Conservation (phyloP, 2,797 vertebrate genomes). For the Onychomys leucogaster region DNA sequence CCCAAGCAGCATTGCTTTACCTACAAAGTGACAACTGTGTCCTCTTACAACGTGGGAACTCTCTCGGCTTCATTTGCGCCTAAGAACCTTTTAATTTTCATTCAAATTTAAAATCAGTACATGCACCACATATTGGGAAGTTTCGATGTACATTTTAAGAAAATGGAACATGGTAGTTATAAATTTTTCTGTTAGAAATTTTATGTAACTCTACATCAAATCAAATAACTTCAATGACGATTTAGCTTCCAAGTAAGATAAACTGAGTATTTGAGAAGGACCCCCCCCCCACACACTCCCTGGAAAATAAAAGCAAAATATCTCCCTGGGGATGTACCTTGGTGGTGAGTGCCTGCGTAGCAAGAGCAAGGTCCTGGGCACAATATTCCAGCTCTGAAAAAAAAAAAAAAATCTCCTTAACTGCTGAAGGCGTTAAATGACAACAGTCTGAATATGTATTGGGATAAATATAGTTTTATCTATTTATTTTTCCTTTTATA, state of each 20-base stretch:
- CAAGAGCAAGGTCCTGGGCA: neutral
- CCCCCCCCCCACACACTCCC: too few species aligned
- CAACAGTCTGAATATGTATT: neutral
- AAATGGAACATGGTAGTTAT: neutral
- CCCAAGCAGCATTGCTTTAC: neutral
- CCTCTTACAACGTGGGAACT: neutral
- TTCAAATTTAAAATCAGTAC: neutral
- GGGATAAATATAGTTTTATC: neutral
- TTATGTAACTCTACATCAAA: neutral
- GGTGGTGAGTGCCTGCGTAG: neutral
- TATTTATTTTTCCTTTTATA: neutral
- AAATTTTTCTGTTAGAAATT: neutral
- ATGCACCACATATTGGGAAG: neutral
- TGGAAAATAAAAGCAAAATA: constrained; percentile 6
- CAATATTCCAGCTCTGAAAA: neutral
- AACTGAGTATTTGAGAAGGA: neutral
- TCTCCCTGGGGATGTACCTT: neutral
- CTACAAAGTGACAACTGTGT: neutral
- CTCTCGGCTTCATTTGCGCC: neutral
- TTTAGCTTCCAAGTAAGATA: neutral
- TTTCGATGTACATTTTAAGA: constrained; percentile 7
- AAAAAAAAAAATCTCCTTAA: neutral
- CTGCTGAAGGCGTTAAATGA: constrained; percentile 7
- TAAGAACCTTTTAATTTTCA: neutral
- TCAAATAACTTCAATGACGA: constrained; percentile 31